A percentile compares a stretch with the other conserved stretches of the same genome.
Conservation (phyloP, 2,888 invertebrate genomes). For the Aphodius sticticus region DNA sequence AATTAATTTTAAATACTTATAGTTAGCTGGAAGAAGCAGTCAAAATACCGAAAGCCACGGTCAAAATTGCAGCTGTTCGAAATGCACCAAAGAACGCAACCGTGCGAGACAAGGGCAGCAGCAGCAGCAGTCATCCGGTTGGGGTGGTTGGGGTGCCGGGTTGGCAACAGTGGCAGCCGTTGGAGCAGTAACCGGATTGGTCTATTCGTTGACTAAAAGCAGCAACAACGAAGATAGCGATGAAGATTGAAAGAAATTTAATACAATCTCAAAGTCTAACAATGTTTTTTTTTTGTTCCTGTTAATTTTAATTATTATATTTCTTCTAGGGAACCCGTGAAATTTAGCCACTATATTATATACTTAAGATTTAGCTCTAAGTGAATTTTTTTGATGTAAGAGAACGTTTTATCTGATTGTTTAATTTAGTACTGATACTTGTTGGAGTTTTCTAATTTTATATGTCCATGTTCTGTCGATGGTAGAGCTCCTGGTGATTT, state of each 20-base stretch:
- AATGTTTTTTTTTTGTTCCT: too few species aligned
- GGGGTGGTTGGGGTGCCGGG: slow-evolving; percentile 9
- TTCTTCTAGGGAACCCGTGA: too few species aligned
- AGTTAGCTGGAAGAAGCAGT: neutral
- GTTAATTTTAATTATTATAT: too few species aligned
- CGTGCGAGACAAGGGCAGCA: neutral
- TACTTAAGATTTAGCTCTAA: too few species aligned
- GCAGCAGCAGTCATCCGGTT: neutral
- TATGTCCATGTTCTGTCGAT: too few species aligned
- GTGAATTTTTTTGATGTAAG: too few species aligned
- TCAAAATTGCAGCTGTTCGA: slow-evolving; percentile 6
- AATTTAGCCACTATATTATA: too few species aligned
- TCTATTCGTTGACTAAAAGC: neutral
- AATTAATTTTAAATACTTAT: neutral
- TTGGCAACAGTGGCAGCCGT: slow-evolving; percentile 12
- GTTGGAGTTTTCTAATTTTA: too few species aligned
- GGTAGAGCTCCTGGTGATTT: too few species aligned
- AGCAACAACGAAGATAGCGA: slow-evolving; percentile 11
- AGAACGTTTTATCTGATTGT: too few species aligned
- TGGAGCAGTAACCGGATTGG: neutral
- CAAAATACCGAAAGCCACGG: slow-evolving; percentile 5
- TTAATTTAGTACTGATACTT: too few species aligned
- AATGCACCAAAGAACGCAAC: slow-evolving; percentile 7
- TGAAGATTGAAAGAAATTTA: slow-evolving; percentile 5
- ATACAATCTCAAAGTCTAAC: too few species aligned